phyloP scores from a whole-genome alignment of 2,888 invertebrate genomes.

The Ferrisia virgata region DNA sequence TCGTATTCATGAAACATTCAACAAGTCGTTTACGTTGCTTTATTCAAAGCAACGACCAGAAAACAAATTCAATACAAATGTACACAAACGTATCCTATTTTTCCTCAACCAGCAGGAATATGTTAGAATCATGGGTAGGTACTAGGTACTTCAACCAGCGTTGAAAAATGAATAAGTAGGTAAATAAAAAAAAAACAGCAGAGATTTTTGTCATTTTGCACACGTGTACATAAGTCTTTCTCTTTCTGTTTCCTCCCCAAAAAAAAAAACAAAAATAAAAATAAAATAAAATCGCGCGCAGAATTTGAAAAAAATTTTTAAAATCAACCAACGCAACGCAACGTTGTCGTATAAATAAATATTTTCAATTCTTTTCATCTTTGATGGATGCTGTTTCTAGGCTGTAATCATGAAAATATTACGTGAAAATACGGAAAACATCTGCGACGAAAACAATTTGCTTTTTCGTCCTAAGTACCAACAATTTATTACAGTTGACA shows the following conservation, averaged over 20 bases:
- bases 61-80: no score
- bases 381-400: background rate
- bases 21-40: background rate
- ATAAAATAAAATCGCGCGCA: no score
- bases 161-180: background rate
- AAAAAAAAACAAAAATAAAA: no score
- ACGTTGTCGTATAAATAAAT: no score
- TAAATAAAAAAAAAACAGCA: background rate
- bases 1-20: background rate
- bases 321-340: no score
- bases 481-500: constrained; percentile 16
- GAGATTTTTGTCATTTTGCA: background rate
- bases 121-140: no score
- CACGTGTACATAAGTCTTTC: no score
- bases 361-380: background rate
- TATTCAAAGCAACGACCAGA: background rate
- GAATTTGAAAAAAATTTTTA: no score
- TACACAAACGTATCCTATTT: no score
- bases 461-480: background rate
- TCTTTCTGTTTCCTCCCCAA: no score
- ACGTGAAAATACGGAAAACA: background rate
- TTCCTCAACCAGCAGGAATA: background rate
- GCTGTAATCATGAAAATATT: background rate
- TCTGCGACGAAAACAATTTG: constrained; percentile 19
- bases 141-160: background rate